Percentiles rank a stretch among this genome's conserved stretches.
Conservation (phyloP, 2,888 invertebrate genomes). For the Nomada ferruginata region DNA sequence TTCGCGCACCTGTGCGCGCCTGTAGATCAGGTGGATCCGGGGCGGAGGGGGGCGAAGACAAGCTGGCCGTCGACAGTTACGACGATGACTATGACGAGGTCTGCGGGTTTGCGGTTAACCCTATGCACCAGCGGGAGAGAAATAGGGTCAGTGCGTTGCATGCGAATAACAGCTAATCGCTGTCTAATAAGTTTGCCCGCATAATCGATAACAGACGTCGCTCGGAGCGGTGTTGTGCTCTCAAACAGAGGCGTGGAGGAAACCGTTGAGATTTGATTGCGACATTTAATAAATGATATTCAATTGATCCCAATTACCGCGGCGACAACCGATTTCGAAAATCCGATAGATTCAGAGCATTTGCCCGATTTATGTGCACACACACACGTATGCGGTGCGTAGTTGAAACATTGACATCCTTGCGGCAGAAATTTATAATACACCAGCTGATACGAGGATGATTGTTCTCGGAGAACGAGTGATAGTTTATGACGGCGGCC, state of each 20-base stretch:
- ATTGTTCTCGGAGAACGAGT: not conserved
- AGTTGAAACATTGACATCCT: not conserved
- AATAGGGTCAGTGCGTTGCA: constrained; percentile 74
- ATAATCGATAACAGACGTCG: constrained; percentile 73
- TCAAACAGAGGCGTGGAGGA: constrained; percentile 31
- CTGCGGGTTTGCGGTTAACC: constrained; percentile 77
- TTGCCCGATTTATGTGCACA: constrained; percentile 25
- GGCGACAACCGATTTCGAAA: constrained; percentile 29
- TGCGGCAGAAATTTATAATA: constrained; percentile 7
- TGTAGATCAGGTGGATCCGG: constrained; percentile 27
- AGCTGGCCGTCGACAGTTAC: constrained; percentile 61
- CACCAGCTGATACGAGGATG: not conserved
- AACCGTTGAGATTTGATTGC: constrained; percentile 47
- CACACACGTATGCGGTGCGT: not conserved
- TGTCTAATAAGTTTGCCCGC: constrained; percentile 73
- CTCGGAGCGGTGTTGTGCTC: constrained; percentile 39
- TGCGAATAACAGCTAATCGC: constrained; percentile 75
- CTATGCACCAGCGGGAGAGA: constrained; percentile 61
- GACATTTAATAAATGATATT: constrained; percentile 54
- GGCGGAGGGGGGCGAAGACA: constrained; percentile 37
- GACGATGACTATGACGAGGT: constrained; percentile 67
- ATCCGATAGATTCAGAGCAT: constrained; percentile 8
- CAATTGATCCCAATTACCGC: constrained; percentile 35
- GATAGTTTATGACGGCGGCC: not conserved
- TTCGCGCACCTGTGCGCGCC: constrained; percentile 40